Evolutionary conservation across 2,113 vertebrate species (phyloP), one percentile per base, ranked within the genome.

Genomic region (Urocolius indicus): DNA sequence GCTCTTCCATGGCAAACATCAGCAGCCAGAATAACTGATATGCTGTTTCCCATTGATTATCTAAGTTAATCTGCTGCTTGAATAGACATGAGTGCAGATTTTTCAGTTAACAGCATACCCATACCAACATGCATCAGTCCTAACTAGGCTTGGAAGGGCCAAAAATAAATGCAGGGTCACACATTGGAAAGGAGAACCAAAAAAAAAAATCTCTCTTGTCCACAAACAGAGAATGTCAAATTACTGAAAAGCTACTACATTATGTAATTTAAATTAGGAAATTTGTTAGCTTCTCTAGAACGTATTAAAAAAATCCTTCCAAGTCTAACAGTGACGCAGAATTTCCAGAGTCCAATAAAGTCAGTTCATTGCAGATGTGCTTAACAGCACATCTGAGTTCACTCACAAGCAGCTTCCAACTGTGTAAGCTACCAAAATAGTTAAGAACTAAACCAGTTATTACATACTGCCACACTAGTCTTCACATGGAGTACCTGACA

Each of bases 351-450:
- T 92, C 94, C 96, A 97, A 88, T 98, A 61, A 95, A 91, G 93
- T 96, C 96, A 97, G 89, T 81, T 69, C 94, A 96, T 66, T 97
- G 77, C 97, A 97, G 96, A 95, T 95, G 96, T 94, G 96, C 96
- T 93, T 19, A 94, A 91, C 17, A 97, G 94, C 96, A 98, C 93
- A 73, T 95, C 77, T 93, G 87, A 96, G 94, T 86, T 96, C 93
- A 68, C 87, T 95, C 59, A 67, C 27, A 90, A 96, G 91, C 94
- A 96, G 94, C 91, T 96, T 58, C 87, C 57, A 1, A 85, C 95
- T 89, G 72, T 89, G 59, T 90, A 89, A 97, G 82, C 95, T 94
- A 97, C 97, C 97, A 65, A 38, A 59, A 78, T 7, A 27, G 75
- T 93, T 94, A 97, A 94, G 76, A 91, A n/a, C 87, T 94, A 82